Evolutionary conservation across 2,888 invertebrate genomes (phyloP).

Genomic region (Syritta pipiens): DNA sequence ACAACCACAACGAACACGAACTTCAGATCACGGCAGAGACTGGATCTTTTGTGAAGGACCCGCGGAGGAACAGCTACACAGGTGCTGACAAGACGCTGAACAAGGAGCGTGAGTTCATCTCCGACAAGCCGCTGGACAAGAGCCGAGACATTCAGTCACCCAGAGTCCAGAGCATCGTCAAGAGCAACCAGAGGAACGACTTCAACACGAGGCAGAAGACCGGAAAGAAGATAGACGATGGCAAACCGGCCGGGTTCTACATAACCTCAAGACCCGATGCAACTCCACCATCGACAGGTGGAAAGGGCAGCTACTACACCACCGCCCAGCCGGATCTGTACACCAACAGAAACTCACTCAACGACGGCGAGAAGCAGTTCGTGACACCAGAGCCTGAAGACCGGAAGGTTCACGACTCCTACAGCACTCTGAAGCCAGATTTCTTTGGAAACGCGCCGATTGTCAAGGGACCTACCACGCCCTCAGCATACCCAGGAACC

Average conservation of each 20-base stretch:
- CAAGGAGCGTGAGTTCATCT: conserved; percentile 29
- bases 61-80: conserved; percentile 68
- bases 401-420: background rate
- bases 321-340: conserved; percentile 26
- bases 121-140: conserved; percentile 19
- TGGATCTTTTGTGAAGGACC: conserved; percentile 83
- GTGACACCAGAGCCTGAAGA: conserved; percentile 34
- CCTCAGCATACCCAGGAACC: conserved; percentile 72
- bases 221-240: conserved; percentile 14
- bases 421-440: conserved; percentile 36
- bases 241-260: conserved; percentile 18
- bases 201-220: conserved; percentile 15
- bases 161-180: conserved; percentile 8
- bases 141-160: background rate
- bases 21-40: conserved; percentile 88
- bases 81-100: conserved; percentile 31
- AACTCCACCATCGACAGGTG: conserved; percentile 6
- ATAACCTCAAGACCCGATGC: conserved; percentile 38
- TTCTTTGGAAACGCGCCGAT: conserved; percentile 48
- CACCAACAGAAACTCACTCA: conserved; percentile 41
- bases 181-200: conserved; percentile 31
- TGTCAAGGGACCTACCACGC: conserved; percentile 71
- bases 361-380: conserved; percentile 19
- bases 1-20: conserved; percentile 77
- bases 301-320: conserved; percentile 23